Evolutionary conservation across 2,113 vertebrate genomes (phyloP).

Genomic region (Andinoacara biseriatus): DNA sequence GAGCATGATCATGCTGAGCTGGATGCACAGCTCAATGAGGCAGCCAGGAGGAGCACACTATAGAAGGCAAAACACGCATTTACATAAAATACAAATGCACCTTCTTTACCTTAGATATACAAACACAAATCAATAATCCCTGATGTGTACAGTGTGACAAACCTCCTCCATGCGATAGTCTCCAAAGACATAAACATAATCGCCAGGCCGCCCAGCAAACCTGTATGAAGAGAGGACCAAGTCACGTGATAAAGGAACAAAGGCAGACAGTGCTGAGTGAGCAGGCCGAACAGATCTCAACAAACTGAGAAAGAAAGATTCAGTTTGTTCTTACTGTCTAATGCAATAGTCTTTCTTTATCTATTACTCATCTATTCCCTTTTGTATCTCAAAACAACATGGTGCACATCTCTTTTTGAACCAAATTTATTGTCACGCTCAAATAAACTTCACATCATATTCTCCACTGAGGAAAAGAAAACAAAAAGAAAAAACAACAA

Average conservation of each 20-base stretch:
- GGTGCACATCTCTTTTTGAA: too few species aligned
- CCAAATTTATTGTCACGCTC: background rate
- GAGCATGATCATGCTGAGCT: conserved; percentile 99
- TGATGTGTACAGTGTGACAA: conserved; percentile 25
- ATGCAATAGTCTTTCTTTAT: background rate
- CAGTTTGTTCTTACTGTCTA: background rate
- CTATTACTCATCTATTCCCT: background rate
- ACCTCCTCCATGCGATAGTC: conserved; percentile 96
- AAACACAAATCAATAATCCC: background rate
- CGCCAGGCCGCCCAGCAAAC: conserved; percentile 92
- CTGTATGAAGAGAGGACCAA: conserved; percentile 68
- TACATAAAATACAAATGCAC: background rate
- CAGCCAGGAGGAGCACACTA: conserved; percentile 98
- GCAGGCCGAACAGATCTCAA: background rate
- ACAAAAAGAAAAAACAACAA: background rate
- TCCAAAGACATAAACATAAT: conserved; percentile 91
- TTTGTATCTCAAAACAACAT: too few species aligned
- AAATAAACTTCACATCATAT: background rate
- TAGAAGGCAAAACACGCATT: background rate
- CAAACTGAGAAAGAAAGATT: background rate
- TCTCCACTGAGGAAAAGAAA: too few species aligned
- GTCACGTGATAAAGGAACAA: background rate
- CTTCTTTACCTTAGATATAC: background rate
- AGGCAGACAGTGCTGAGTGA: background rate
- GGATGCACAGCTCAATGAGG: conserved; percentile 97